phyloP scores from a whole-genome alignment of 2,888 invertebrate genomes.

The Plebejus argus region DNA sequence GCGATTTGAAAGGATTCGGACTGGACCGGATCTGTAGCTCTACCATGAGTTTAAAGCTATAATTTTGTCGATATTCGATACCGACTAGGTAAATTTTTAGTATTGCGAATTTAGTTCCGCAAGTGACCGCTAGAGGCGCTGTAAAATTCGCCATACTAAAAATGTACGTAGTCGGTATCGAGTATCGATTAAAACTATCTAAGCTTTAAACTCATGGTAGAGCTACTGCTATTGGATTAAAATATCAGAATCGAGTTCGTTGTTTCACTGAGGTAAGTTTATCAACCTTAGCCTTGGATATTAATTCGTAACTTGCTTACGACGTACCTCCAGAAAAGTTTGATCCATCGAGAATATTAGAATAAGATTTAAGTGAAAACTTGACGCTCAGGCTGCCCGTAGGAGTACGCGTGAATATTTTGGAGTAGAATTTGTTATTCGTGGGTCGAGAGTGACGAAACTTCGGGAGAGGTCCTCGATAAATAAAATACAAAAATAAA shows the following conservation, averaged over 20 bases:
- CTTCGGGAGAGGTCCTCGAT: background rate
- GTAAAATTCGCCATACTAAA: no score
- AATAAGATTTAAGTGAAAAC: background rate
- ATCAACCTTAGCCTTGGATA: background rate
- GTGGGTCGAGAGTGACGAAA: background rate
- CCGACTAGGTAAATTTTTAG: no score
- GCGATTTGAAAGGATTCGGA: background rate
- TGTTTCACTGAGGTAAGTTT: background rate
- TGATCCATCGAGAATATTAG: background rate
- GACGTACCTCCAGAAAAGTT: background rate
- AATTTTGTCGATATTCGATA: no score
- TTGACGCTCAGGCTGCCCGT: background rate
- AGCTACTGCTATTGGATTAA: background rate
- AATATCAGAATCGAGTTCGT: background rate
- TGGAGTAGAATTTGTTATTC: background rate
- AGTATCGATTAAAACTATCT: no score
- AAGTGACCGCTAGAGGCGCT: no score
- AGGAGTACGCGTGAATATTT: background rate
- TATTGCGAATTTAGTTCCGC: no score
- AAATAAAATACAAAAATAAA: slow-evolving; percentile 8
- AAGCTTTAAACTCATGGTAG: no score
- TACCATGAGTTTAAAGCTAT: no score
- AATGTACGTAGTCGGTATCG: no score
- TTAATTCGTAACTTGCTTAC: background rate
- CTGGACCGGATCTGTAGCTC: background rate